Evolutionary conservation across 2,888 invertebrate genomes (phyloP), one percentile per base, ranked within the genome.

Genomic region (Acanthosepion pharaonis): DNA sequence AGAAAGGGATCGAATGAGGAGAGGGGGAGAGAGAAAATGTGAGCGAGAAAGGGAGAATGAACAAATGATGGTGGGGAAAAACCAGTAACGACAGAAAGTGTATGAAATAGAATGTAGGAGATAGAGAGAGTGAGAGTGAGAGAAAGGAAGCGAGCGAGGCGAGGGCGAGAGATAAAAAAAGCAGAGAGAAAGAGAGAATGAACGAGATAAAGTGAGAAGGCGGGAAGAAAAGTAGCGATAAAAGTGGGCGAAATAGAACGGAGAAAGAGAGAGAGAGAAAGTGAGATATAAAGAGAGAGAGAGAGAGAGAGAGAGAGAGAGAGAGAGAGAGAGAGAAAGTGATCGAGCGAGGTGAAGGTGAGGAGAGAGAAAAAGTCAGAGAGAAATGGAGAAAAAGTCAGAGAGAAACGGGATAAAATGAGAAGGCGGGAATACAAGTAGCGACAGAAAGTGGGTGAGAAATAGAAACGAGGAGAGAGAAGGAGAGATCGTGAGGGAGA

Each of bases 211-310:
- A 23, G 25, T 5, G 28, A 64, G 64, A 64, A 28, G 28, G 4
- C 4, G 64, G 25, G 9, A n/a, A 18, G 1, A 55, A 0, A 1
- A 18, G 18, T 5, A 9, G 5, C 8, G 0, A 28, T 0, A 28
- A 6, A 28, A 8, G 6, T 5, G 64, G 15, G 11, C 4, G 64
- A 8, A 9, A 28, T 5, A 8, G 28, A 28, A 28, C 0, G 5
- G 3, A 0, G 64, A 64, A 3, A 5, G 11, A 9, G 28, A 28
- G 4, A 64, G 8, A 64, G 51, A 51, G 6, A 28, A 4, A 8
- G 11, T 1, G 28, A n/a, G n/a, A 9, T 11, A n/a, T 6, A n/a
- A n/a, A 28, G 28, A n/a, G n/a, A 28, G 6, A n/a, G 1, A n/a
- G 9, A n/a, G 3, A 11, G 6, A 0, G 6, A 11, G 6, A 51